Conservation (phyloP, 92 coral and sea anemone genomes). For the Epizoanthus scotinus region DNA sequence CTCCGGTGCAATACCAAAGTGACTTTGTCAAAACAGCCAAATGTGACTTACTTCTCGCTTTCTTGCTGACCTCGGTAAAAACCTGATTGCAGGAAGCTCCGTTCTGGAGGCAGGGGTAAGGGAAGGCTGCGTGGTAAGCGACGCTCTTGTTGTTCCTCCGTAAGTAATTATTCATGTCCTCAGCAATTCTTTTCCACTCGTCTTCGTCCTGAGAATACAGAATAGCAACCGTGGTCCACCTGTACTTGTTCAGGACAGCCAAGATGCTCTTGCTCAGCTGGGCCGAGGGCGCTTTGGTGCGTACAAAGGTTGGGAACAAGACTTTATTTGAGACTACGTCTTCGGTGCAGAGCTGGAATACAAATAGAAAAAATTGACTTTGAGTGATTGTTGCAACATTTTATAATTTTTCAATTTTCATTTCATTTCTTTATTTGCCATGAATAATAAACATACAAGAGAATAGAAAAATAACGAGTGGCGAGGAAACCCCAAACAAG, state of each 20-base stretch:
- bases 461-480: too few relatives aligned
- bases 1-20: background rate
- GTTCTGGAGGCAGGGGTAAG: slow-evolving; percentile 47
- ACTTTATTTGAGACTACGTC: slow-evolving; percentile 66
- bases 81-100: slow-evolving; percentile 35
- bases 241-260: slow-evolving; percentile 67
- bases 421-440: too few relatives aligned
- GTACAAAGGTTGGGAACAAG: slow-evolving; percentile 78
- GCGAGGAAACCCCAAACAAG: too few relatives aligned
- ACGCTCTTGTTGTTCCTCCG: slow-evolving; percentile 49
- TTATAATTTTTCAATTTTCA: too few relatives aligned
- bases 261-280: slow-evolving; percentile 74
- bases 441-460: too few relatives aligned
- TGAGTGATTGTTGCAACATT: too few relatives aligned
- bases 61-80: slow-evolving; percentile 54
- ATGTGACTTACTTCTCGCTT: slow-evolving; percentile 77
- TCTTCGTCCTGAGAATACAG: slow-evolving; percentile 55
- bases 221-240: slow-evolving; percentile 74
- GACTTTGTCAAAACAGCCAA: background rate
- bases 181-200: slow-evolving; percentile 68
- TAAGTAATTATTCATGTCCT: slow-evolving; percentile 58
- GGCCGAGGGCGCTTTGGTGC: slow-evolving; percentile 76
- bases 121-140: slow-evolving; percentile 52
- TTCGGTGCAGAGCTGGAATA: slow-evolving; percentile 69
- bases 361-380: background rate